Conservation (phyloP, 2,113 vertebrate species). For the Panthera leo region DNA sequence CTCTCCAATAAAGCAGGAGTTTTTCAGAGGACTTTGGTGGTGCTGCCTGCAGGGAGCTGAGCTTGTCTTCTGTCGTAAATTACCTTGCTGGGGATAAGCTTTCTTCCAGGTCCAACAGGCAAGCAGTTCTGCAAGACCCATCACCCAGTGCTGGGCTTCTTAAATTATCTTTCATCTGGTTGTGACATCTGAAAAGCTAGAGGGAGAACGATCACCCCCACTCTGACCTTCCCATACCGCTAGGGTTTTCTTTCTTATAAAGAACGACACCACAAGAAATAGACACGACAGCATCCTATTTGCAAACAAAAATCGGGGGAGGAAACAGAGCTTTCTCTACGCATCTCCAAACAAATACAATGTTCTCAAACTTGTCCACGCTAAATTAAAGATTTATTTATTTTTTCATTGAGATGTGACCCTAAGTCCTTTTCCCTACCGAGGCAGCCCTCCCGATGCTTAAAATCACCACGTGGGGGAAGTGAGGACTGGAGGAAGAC, state of each 20-base stretch:
- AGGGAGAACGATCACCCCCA: slow-evolving; percentile 50
- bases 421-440: not conserved
- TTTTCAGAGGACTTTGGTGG: slow-evolving; percentile 59
- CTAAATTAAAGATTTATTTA: not conserved
- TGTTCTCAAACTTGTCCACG: slow-evolving; percentile 49
- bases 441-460: not conserved
- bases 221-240: slow-evolving; percentile 66
- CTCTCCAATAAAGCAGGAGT: slow-evolving; percentile 79
- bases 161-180: slow-evolving; percentile 77
- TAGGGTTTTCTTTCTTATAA: slow-evolving; percentile 53
- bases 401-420: not conserved
- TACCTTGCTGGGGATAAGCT: slow-evolving; percentile 77
- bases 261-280: slow-evolving; percentile 60
- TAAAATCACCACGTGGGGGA: not conserved
- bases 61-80: slow-evolving; percentile 81
- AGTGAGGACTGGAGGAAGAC: not conserved
- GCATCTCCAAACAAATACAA: slow-evolving; percentile 10
- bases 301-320: slow-evolving; percentile 59
- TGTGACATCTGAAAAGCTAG: slow-evolving; percentile 79
- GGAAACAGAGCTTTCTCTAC: not conserved
- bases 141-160: slow-evolving; percentile 55
- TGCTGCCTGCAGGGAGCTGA: slow-evolving; percentile 80
- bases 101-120: slow-evolving; percentile 77
- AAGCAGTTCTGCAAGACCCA: slow-evolving; percentile 81
- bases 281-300: slow-evolving; percentile 60